These are phyloP conservation scores for Eidolon dupreanum DNA, from an alignment of 2,797 vertebrate genomes.

Conservation along the genomic window DNA sequence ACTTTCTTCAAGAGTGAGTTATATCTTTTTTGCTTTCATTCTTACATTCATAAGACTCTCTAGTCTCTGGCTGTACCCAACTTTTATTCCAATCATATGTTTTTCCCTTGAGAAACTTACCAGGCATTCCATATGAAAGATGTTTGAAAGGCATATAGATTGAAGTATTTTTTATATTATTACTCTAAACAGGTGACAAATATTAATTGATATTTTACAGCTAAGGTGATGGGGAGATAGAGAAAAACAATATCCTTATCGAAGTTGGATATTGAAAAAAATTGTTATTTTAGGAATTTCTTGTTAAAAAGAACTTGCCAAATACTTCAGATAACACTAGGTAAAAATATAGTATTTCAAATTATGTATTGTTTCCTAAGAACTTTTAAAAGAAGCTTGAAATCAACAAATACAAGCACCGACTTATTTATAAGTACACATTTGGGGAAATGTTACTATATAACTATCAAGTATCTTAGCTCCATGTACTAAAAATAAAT, in stretches of 20 bases:
- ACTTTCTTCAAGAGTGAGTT: not conserved
- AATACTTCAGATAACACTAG: not conserved
- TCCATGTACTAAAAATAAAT: slow-evolving; percentile 59
- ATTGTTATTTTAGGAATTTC: not conserved
- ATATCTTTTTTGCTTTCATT: not conserved
- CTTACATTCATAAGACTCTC: not conserved
- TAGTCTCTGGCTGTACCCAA: not conserved
- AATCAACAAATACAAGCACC: not conserved
- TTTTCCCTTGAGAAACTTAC: not conserved
- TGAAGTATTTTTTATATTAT: not conserved
- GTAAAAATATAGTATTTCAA: not conserved
- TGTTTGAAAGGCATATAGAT: not conserved
- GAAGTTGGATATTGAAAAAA: not conserved
- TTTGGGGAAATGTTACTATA: not conserved
- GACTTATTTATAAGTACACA: slow-evolving; percentile 15
- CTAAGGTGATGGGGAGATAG: not conserved
- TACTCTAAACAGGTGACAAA: not conserved
- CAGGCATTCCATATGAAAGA: not conserved
- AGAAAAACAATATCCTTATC: not conserved
- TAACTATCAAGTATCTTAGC: not conserved
- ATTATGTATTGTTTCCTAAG: slow-evolving; percentile 26
- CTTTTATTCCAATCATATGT: not conserved
- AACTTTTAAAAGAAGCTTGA: slow-evolving; percentile 26
- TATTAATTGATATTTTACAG: not conserved
- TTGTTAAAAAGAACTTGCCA: not conserved